phyloP scores from a whole-genome alignment of 2,113 vertebrate species.

The Smithornis capensis region DNA sequence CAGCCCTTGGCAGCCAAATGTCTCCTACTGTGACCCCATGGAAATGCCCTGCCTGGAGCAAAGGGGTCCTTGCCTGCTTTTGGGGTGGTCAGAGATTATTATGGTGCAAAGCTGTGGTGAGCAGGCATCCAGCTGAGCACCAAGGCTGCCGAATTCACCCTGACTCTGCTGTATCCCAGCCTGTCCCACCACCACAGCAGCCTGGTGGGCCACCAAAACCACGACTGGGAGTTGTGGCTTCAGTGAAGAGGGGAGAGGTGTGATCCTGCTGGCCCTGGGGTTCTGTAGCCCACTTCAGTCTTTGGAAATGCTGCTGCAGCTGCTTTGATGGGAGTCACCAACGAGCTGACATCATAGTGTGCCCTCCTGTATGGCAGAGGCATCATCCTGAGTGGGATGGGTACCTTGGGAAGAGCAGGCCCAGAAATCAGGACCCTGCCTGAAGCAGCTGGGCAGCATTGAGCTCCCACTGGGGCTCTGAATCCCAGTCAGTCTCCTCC shows the following conservation, averaged over 20 bases:
- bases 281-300: accelerated
- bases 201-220: not conserved
- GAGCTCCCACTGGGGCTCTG: accelerated
- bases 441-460: not conserved
- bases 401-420: not conserved
- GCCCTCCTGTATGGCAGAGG: not conserved
- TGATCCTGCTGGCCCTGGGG: not conserved
- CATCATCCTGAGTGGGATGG: accelerated
- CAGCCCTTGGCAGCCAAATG: not conserved
- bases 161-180: not conserved
- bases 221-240: not conserved
- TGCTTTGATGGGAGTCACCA: not conserved
- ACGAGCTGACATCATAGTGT: accelerated
- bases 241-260: accelerated
- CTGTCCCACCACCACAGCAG: not conserved
- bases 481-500: not conserved
- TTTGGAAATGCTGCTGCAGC: not conserved
- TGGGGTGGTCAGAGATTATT: not conserved
- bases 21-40: accelerated
- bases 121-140: not conserved
- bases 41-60: not conserved
- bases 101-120: not conserved
- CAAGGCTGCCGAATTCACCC: not conserved
- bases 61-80: not conserved
- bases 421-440: not conserved